Evolutionary conservation across 2,113 vertebrate genomes (phyloP), one percentile per base, ranked within the genome.

Genomic region (Etheostoma spectabile): DNA sequence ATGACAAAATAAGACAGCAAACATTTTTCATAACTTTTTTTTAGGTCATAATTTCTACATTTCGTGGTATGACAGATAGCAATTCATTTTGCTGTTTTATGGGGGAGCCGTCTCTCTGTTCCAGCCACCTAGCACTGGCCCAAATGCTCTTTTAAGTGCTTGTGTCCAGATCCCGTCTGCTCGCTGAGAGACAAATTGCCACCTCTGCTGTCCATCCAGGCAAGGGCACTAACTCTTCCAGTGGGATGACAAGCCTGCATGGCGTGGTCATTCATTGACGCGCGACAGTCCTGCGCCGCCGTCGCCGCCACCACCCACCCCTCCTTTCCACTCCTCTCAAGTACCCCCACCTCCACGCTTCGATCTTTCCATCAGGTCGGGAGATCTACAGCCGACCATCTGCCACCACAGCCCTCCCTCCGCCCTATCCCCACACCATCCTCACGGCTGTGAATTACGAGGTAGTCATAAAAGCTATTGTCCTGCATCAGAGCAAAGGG

Each of bases 381-480:
- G 73, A 85, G 76, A 86, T 80, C 76, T 77, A 82, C 67, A 59
- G 61, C 62, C 48, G 18, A 56, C 48, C 55, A 21, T 46, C 51
- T n/a, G 1, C 33, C 18, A 2, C 73, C n/a, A 6, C 72, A 55
- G 2, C 59, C 45, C 14, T 3, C 22, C 14, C 19, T 6, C 53
- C 63, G 16, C 38, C 42, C 53, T 3, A 27, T 30, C 60, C 62
- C 65, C 33, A 51, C 74, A n/a, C 30, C 55, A 65, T 51, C 49
- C 62, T 49, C 73, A 5, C 10, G 18, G 27, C 42, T 46, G 27
- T 85, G 85, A 91, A 80, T 89, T 85, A 91, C 59, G 71, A 82
- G 82, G 53, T 77, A 55, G 69, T 80, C 82, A 82, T 87, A 84
- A 88, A 90, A 88, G 33, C 77, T 73, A 79, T 80, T 74, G 82